These are phyloP conservation scores for Uromys caudimaculatus DNA, from an alignment of 2,797 vertebrate genomes.

Conservation along the genomic window DNA sequence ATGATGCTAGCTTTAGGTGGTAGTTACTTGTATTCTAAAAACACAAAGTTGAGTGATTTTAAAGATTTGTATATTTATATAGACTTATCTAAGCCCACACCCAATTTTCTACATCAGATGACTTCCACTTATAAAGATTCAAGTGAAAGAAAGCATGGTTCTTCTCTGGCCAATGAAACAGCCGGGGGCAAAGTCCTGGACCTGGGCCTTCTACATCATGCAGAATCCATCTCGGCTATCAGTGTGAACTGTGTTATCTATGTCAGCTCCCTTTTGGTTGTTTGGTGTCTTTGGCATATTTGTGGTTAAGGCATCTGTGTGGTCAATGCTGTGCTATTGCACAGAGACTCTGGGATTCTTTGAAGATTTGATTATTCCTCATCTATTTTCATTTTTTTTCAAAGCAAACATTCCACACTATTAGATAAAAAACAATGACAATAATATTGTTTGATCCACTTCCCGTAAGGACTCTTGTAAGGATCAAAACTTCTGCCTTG, in stretches of 20 bases:
- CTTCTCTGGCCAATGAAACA: slow-evolving; percentile 13
- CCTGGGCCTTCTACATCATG: neutral
- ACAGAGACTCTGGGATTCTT: neutral
- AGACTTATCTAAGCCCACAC: neutral
- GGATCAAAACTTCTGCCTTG: slow-evolving; percentile 59
- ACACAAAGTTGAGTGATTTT: neutral
- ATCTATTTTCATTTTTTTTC: slow-evolving; percentile 35
- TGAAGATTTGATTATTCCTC: slow-evolving; percentile 55
- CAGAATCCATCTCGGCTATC: neutral
- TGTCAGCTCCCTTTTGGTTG: neutral
- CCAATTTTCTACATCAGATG: neutral
- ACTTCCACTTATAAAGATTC: slow-evolving; percentile 23
- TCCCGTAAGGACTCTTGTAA: slow-evolving; percentile 45
- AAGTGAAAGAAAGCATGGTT: slow-evolving; percentile 40
- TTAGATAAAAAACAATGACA: slow-evolving; percentile 58
- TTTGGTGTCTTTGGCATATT: slow-evolving; percentile 19
- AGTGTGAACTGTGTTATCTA: neutral
- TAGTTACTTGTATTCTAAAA: neutral
- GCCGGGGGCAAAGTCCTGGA: neutral
- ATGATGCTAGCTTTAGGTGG: neutral
- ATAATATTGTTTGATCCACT: slow-evolving; percentile 45
- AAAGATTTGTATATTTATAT: neutral
- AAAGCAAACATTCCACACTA: slow-evolving; percentile 64
- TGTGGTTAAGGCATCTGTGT: neutral
- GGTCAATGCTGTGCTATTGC: neutral